Conservation (phyloP, 2,888 invertebrate species). For the Petrolisthes cinctipes region DNA sequence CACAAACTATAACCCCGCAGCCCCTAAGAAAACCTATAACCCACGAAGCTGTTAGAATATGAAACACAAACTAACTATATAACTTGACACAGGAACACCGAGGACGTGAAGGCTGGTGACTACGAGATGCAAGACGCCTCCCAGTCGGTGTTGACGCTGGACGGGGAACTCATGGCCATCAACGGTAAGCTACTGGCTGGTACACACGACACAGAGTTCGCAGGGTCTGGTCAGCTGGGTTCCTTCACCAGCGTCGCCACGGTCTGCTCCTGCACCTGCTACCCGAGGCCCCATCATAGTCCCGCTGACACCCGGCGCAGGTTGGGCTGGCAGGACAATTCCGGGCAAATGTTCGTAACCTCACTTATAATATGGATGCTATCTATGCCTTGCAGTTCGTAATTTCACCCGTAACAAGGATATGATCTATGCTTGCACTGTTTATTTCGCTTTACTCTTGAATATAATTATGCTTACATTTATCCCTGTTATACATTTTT, state of each 20-base stretch:
- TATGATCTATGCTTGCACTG: too few species aligned
- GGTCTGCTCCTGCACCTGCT: constrained; percentile 69
- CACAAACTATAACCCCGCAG: too few species aligned
- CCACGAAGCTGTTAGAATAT: too few species aligned
- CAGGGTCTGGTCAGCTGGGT: constrained; percentile 59
- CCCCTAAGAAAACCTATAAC: too few species aligned
- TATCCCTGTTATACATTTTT: too few species aligned
- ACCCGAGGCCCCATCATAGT: constrained; percentile 62
- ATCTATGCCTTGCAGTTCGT: too few species aligned
- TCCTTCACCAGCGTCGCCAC: constrained; percentile 72
- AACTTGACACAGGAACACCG: constrained; percentile 89
- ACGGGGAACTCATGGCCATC: constrained; percentile 96
- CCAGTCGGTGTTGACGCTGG: constrained; percentile 92
- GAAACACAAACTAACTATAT: too few species aligned
- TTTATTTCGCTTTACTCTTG: too few species aligned
- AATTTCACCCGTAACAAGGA: too few species aligned
- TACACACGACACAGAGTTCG: constrained; percentile 39
- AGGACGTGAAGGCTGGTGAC: constrained; percentile 95
- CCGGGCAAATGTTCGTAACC: too few species aligned
- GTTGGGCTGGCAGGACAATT: constrained; percentile 23
- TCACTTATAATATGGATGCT: too few species aligned
- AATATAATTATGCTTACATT: too few species aligned
- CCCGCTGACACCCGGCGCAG: constrained; percentile 52
- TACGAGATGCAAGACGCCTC: constrained; percentile 92
- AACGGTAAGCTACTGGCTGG: constrained; percentile 87